phyloP scores from a whole-genome alignment of 92 coral and sea anemone genomes.

The Muricea muricata region DNA sequence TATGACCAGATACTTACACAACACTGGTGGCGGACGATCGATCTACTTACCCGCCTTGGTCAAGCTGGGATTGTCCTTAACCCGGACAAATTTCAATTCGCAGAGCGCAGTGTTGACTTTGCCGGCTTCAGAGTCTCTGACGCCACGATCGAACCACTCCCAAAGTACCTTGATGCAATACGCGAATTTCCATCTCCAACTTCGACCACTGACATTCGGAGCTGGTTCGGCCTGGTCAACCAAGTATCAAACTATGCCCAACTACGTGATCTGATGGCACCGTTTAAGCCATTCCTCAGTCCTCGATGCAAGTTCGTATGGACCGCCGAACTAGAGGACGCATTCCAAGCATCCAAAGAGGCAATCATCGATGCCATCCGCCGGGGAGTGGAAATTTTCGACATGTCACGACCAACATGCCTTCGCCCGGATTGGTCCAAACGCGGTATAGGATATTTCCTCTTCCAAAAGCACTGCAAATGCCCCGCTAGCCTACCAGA shows the following conservation, averaged over 20 bases:
- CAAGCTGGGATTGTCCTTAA: slow-evolving; percentile 78
- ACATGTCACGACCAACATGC: slow-evolving; percentile 67
- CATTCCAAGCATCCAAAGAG: slow-evolving; percentile 30
- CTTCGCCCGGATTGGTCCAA: slow-evolving; percentile 78
- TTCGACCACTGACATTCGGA: slow-evolving; percentile 70
- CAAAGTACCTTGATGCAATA: slow-evolving; percentile 74
- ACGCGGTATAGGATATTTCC: slow-evolving; percentile 75
- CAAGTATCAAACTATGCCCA: slow-evolving; percentile 51
- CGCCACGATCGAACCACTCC: slow-evolving; percentile 72
- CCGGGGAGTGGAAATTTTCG: slow-evolving; percentile 72
- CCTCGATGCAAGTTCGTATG: slow-evolving; percentile 38
- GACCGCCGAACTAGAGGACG: slow-evolving; percentile 36
- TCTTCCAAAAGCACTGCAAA: slow-evolving; percentile 73
- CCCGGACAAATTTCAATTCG: slow-evolving; percentile 60
- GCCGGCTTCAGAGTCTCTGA: slow-evolving; percentile 73
- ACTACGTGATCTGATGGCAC: slow-evolving; percentile 45
- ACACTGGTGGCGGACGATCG: slow-evolving; percentile 80
- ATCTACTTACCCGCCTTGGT: slow-evolving; percentile 75
- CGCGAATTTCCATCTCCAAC: slow-evolving; percentile 74
- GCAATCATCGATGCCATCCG: slow-evolving; percentile 33
- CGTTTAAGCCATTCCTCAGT: slow-evolving; percentile 48
- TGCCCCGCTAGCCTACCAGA: slow-evolving; percentile 70
- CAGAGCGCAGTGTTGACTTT: slow-evolving; percentile 57
- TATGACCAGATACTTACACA: slow-evolving; percentile 69
- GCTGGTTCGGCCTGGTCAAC: slow-evolving; percentile 79